phyloP scores from a whole-genome alignment of 23 tunicate species.

The Halocynthia roretzi region DNA sequence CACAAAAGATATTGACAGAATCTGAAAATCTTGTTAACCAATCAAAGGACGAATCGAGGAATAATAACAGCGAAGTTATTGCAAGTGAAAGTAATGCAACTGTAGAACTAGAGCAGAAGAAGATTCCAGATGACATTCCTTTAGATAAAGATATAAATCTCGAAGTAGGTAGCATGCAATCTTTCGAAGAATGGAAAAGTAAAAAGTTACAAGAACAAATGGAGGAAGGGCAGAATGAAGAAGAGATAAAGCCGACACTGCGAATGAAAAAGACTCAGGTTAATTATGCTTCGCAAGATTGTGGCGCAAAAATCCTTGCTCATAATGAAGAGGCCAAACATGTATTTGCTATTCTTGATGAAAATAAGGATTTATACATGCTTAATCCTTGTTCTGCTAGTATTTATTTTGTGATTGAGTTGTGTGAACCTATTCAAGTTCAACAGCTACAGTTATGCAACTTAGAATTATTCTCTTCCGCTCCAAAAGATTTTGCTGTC shows the following conservation, averaged over 20 bases:
- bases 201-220: conserved; percentile 71
- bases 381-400: conserved; percentile 74
- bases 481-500: conserved; percentile 60
- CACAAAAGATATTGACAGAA: too few species aligned
- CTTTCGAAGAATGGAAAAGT: conserved; percentile 97
- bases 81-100: too few species aligned
- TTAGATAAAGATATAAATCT: conserved; percentile 35
- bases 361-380: conserved; percentile 89
- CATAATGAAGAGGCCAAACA: conserved; percentile 84
- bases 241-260: conserved; percentile 2
- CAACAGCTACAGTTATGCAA: conserved; percentile 80
- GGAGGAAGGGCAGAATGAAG: conserved; percentile 35
- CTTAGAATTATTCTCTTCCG: conserved; percentile 78
- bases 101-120: too few species aligned
- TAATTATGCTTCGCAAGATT: conserved; percentile 89
- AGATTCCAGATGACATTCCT: background rate
- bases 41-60: too few species aligned
- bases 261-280: conserved; percentile 89
- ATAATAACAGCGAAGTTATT: too few species aligned
- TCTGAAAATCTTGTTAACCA: too few species aligned
- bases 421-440: conserved; percentile 94
- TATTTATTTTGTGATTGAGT: conserved; percentile 81
- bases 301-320: conserved; percentile 78
- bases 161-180: conserved; percentile 67
- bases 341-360: conserved; percentile 66